phyloP scores from a whole-genome alignment of 2,888 invertebrate species.

The Lasioglossum vierecki region DNA sequence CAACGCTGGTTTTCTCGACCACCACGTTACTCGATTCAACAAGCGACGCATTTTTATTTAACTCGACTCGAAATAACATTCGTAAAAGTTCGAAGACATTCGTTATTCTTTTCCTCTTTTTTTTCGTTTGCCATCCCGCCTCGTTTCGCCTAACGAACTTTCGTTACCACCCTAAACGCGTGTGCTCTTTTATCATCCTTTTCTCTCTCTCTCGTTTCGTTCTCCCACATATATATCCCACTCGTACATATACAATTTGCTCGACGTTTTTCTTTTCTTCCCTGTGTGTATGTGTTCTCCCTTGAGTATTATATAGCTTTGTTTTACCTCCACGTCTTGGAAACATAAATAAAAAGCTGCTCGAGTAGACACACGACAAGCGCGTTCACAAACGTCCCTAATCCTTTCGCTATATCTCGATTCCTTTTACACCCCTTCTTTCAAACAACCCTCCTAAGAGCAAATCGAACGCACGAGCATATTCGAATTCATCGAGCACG shows the following conservation, averaged over 20 bases:
- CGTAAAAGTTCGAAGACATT: constrained; percentile 73
- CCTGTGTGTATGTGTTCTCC: not conserved
- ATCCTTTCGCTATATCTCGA: not conserved
- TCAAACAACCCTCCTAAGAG: not conserved
- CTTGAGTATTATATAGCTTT: constrained; percentile 27
- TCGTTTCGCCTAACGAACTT: constrained; percentile 40
- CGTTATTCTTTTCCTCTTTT: constrained; percentile 34
- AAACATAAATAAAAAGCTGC: constrained; percentile 30
- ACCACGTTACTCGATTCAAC: constrained; percentile 55
- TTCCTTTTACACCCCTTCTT: not conserved
- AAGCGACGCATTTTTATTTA: constrained; percentile 66
- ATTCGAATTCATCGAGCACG: constrained; percentile 26
- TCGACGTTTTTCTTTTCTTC: not conserved
- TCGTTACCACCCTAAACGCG: constrained; percentile 46
- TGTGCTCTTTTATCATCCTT: constrained; percentile 39
- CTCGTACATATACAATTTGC: constrained; percentile 34
- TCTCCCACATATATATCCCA: constrained; percentile 18
- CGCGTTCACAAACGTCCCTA: constrained; percentile 1
- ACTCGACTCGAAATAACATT: constrained; percentile 60
- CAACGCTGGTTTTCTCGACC: constrained; percentile 2
- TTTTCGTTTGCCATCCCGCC: constrained; percentile 75
- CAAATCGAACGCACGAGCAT: constrained; percentile 33
- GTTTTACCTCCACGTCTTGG: not conserved
- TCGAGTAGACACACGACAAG: constrained; percentile 35
- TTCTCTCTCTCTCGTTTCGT: not conserved